Conservation (phyloP, 2,113 vertebrate genomes). For the Todiramphus chloris region DNA sequence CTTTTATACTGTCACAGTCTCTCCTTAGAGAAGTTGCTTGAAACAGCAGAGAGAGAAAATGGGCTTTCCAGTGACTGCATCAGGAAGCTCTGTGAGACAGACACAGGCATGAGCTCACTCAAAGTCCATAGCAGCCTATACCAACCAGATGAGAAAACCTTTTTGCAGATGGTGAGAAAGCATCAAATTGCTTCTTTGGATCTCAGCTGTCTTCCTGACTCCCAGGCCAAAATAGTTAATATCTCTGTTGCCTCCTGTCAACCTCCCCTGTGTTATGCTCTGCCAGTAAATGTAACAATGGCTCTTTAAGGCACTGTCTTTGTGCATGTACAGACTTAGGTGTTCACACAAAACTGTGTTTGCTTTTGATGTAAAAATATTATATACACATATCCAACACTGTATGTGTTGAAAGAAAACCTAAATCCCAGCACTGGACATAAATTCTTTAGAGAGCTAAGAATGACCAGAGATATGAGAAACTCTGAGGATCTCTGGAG, state of each 20-base stretch:
- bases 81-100: slow-evolving; percentile 9
- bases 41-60: not conserved
- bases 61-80: not conserved
- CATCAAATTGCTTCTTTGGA: not conserved
- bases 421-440: not conserved
- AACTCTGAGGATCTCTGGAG: not conserved
- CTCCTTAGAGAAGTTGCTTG: not conserved
- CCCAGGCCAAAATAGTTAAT: not conserved
- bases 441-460: not conserved
- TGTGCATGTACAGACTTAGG: not conserved
- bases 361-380: not conserved
- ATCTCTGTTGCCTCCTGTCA: rapidly evolving
- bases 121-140: not conserved
- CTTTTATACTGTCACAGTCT: not conserved
- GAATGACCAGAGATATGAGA: not conserved
- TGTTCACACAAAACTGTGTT: not conserved
- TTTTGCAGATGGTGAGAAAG: slow-evolving; percentile 20
- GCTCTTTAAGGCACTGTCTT: not conserved
- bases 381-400: not conserved
- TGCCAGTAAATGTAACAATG: not conserved
- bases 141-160: slow-evolving; percentile 11
- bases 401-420: not conserved
- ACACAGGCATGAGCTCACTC: not conserved
- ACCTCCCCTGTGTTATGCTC: not conserved
- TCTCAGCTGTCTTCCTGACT: not conserved